Evolutionary conservation across 92 coral and sea anemone species (phyloP).

Genomic region (Phenganax subtilis): DNA sequence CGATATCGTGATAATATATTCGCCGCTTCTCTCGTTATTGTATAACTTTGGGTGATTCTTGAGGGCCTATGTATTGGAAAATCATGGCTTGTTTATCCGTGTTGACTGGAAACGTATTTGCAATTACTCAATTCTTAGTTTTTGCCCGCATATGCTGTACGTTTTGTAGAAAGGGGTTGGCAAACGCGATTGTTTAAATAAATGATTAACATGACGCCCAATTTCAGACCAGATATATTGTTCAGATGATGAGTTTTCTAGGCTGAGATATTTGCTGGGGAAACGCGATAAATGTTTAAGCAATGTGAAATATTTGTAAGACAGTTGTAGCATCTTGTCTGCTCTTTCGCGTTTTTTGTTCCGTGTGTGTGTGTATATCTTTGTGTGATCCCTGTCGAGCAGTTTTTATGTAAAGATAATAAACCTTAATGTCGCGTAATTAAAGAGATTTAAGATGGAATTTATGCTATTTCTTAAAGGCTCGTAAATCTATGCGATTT

Average conservation of each 20-base stretch:
- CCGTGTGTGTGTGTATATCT: slow-evolving; percentile 14
- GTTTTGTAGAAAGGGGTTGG: slow-evolving; percentile 13
- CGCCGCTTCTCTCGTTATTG: neutral
- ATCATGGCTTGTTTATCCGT: neutral
- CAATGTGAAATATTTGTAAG: neutral
- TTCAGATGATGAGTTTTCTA: neutral
- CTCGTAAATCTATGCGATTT: slow-evolving; percentile 15
- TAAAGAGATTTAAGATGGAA: slow-evolving; percentile 38
- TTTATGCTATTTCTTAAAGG: slow-evolving; percentile 25
- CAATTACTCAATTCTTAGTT: neutral
- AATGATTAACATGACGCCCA: slow-evolving; percentile 29
- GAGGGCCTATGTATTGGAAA: neutral
- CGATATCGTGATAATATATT: slow-evolving; percentile 13
- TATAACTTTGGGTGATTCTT: neutral
- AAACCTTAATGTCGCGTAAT: slow-evolving; percentile 39
- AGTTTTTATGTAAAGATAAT: slow-evolving; percentile 37
- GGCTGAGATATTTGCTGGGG: neutral
- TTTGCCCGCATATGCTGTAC: neutral
- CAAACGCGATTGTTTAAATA: slow-evolving; percentile 37
- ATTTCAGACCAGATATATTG: neutral
- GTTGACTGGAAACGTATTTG: neutral
- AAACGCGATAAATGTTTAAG: neutral
- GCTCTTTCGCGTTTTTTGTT: neutral
- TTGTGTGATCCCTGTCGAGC: slow-evolving; percentile 33
- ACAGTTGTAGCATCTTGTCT: neutral